Conservation (phyloP, 2,888 invertebrate genomes). For the Apotomis betuletana region DNA sequence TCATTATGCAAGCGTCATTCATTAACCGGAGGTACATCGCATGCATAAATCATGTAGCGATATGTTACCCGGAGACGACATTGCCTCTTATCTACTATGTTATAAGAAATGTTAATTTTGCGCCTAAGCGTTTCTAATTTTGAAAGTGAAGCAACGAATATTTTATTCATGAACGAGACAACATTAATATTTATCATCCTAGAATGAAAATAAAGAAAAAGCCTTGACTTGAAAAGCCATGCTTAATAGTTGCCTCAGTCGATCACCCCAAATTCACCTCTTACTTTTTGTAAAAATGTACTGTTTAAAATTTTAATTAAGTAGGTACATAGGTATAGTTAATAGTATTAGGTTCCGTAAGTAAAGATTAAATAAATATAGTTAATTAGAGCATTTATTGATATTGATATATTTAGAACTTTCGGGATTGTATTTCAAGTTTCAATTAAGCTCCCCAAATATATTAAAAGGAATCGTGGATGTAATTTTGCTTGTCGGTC, state of each 20-base stretch:
- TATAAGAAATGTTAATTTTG: constrained; percentile 3
- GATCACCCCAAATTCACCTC: not conserved
- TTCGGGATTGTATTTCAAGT: no score
- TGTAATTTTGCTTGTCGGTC: no score
- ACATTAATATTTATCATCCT: not conserved
- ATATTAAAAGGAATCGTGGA: no score
- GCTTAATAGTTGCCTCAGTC: no score
- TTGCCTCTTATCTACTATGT: not conserved
- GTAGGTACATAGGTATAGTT: no score
- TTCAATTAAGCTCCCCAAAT: no score
- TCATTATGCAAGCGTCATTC: constrained; percentile 24
- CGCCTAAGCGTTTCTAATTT: constrained; percentile 10
- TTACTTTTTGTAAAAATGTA: no score
- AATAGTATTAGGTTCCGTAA: no score
- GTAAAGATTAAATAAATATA: no score
- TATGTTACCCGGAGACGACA: not conserved
- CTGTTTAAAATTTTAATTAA: no score
- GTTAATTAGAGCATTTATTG: no score
- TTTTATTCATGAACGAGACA: constrained; percentile 15
- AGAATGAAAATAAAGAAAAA: constrained; percentile 10
- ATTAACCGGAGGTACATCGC: not conserved
- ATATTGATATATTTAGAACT: no score
- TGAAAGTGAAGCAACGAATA: constrained; percentile 10
- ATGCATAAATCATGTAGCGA: constrained; percentile 12
- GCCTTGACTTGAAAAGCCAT: not conserved